These are phyloP conservation scores for Terrapene triunguis DNA, from an alignment of 2,113 vertebrate species.

Conservation along the genomic window DNA sequence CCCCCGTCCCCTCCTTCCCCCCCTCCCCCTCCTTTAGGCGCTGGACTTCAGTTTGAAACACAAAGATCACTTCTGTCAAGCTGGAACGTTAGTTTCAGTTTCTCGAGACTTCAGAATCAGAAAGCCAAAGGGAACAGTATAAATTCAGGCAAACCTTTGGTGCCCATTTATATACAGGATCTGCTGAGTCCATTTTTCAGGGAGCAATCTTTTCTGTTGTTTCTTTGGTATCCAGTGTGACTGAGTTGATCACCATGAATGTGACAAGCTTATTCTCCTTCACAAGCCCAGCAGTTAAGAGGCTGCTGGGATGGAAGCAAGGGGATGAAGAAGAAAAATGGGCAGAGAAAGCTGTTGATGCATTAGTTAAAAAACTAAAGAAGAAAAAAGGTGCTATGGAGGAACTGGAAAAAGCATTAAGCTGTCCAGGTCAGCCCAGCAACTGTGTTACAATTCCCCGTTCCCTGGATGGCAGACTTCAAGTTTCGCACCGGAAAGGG, in stretches of 20 bases:
- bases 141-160: conserved; percentile 14
- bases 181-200: background rate
- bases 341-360: conserved; percentile 97
- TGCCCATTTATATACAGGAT: background rate
- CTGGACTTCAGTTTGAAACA: conserved; percentile 13
- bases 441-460: conserved; percentile 97
- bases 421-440: conserved; percentile 95
- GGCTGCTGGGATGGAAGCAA: conserved; percentile 97
- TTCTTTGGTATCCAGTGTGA: background rate
- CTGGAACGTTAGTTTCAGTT: conserved; percentile 50
- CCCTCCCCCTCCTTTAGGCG: conserved; percentile 45
- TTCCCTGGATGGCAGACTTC: conserved; percentile 93
- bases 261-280: conserved; percentile 99
- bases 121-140: conserved; percentile 30
- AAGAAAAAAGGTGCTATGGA: conserved; percentile 99
- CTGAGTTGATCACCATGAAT: conserved; percentile 84
- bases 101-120: conserved; percentile 27
- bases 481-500: conserved; percentile 96
- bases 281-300: conserved; percentile 97
- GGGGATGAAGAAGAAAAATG: conserved; percentile 98
- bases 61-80: background rate
- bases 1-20: rapidly evolving
- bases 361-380: conserved; percentile 96
- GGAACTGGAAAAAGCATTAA: conserved; percentile 94
- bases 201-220: background rate